Evolutionary conservation across 2,113 vertebrate species (phyloP).

Genomic region (Patagioenas fasciata): DNA sequence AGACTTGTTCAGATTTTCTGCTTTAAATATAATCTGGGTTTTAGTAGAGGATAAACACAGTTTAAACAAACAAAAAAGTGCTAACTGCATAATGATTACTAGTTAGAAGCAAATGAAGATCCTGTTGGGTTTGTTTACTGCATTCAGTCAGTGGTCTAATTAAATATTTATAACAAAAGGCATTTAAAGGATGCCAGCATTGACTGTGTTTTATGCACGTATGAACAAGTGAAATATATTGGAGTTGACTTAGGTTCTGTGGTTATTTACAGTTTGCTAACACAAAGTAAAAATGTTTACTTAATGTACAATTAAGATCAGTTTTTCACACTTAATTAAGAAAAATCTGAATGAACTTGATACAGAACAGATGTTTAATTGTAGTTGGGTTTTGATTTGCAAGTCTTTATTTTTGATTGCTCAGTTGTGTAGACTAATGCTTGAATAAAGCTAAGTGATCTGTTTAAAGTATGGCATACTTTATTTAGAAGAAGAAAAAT

Average conservation of each 20-base stretch:
- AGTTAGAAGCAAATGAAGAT: slow-evolving; percentile 40
- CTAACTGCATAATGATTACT: slow-evolving; percentile 14
- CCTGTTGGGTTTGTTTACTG: background rate
- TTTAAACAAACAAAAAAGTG: slow-evolving; percentile 29
- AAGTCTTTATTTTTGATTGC: background rate
- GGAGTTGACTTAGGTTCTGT: slow-evolving; percentile 32
- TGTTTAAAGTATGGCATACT: background rate
- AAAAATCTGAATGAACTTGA: background rate
- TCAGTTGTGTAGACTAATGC: background rate
- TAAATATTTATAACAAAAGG: slow-evolving; percentile 64
- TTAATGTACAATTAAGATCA: background rate
- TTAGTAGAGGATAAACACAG: background rate
- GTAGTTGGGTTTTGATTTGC: slow-evolving; percentile 1
- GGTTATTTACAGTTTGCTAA: slow-evolving; percentile 43
- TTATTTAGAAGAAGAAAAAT: background rate
- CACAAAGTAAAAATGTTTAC: slow-evolving; percentile 16
- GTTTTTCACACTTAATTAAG: background rate
- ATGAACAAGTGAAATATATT: slow-evolving; percentile 60
- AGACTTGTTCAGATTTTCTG: background rate
- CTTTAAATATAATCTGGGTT: background rate
- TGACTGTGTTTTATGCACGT: slow-evolving; percentile 54
- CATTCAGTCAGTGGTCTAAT: slow-evolving; percentile 34
- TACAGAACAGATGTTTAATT: background rate
- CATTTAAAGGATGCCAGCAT: slow-evolving; percentile 54
- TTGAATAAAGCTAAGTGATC: background rate